Conservation (phyloP, 2,113 vertebrate genomes). For the Brienomyrus brachyistius region DNA sequence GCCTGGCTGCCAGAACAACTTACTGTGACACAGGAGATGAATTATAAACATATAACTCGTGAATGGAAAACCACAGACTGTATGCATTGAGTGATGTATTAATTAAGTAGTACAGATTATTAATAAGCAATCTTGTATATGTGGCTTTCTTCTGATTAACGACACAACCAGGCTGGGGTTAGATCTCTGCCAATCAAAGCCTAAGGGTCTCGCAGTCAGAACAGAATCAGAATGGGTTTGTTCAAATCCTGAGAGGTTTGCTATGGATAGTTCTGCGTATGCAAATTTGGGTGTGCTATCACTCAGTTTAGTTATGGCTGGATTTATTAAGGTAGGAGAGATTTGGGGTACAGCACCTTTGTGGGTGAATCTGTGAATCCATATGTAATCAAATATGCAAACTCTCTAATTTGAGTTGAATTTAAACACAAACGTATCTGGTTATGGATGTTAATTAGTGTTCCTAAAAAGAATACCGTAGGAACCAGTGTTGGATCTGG, state of each 20-base stretch:
- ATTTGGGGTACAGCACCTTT: background rate
- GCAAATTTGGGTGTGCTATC: background rate
- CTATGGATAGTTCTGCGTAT: background rate
- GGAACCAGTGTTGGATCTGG: background rate
- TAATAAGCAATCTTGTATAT: background rate
- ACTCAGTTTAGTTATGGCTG: background rate
- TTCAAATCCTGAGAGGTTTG: background rate
- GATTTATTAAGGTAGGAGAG: background rate
- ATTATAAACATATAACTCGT: background rate
- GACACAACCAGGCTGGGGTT: background rate
- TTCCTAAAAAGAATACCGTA: background rate
- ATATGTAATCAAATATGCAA: background rate
- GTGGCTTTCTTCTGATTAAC: background rate
- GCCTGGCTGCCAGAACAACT: background rate
- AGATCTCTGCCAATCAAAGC: background rate
- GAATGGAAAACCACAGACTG: background rate
- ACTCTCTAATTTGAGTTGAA: background rate
- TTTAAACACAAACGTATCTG: background rate
- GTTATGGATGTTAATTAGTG: background rate
- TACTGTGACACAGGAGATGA: background rate
- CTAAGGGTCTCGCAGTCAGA: background rate
- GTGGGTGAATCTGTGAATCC: background rate
- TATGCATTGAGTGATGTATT: background rate
- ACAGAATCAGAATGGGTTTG: background rate
- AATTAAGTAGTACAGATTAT: background rate